Base-by-base conservation (phyloP, 2,888 invertebrate species). In the Julus scanicus region DNA sequence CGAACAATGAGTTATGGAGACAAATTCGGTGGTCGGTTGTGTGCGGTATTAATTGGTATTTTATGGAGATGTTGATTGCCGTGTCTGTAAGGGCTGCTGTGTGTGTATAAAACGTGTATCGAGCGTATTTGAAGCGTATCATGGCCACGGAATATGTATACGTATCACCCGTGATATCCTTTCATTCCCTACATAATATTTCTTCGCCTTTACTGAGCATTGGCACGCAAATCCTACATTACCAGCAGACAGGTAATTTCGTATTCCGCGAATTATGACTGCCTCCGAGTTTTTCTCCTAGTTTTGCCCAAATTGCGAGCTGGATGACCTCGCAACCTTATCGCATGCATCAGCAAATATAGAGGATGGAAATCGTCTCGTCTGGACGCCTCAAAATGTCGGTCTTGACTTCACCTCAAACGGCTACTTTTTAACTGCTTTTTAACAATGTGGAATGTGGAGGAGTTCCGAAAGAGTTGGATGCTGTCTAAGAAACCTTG, bases 221-320 rank as follows among this genome's bases (percentile, higher is more conserved):
- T 87, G 40, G n/a, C 87, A 87, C 87, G 87, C 87, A 87, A 87
- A 87, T 87, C n/a, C 37, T 37, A 71, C 87, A 87, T 87, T 87
- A 87, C 63, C n/a, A 17, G 44, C 48, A 87, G 87, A 87, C 87
- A 87, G 87, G 87, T 87, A 87, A 87, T 87, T 87, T 87, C 37
- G 87, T 87, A 48, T 71, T 40, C 49, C 8, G 17, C n/a, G 71
- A 87, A 87, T 87, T 37, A 87, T 86, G 86, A 86, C 53, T 86
- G 71, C 29, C 29, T n/a, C n/a, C 5, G n/a, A 20, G n/a, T 29
- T 20, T 29, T 71, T 71, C 71, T 71, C 71, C 17, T 71, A 29
- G 71, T 71, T 71, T 71, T 71, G 29, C n/a, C 71, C 20, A 71
- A n/a, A 71, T 71, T 71, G 71, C 71, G 71, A n/a, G 29, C 71